phyloP scores from a whole-genome alignment of 2,888 invertebrate genomes.

The Pegoplata infirma region DNA sequence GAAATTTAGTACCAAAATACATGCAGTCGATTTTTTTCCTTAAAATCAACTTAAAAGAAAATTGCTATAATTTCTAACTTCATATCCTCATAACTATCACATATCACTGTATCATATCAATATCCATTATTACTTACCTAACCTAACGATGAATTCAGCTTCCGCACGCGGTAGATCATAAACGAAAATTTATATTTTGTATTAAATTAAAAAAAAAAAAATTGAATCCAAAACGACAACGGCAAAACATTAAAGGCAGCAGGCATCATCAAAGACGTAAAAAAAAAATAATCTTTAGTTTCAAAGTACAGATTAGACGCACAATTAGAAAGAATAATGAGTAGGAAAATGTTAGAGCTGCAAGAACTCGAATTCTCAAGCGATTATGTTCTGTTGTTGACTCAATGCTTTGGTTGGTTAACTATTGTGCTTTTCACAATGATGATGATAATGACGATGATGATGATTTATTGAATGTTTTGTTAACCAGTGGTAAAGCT shows the following conservation, averaged over 20 bases:
- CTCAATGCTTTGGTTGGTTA: neutral
- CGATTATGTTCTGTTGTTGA: constrained; percentile 23
- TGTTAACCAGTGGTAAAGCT: constrained; percentile 35
- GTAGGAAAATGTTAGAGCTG: constrained; percentile 51
- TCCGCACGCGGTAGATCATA: constrained; percentile 43
- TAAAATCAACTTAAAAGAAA: too few species aligned
- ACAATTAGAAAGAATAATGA: constrained; percentile 65
- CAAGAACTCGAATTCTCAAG: constrained; percentile 50
- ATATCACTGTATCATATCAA: neutral
- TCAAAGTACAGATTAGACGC: constrained; percentile 64
- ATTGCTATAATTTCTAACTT: too few species aligned
- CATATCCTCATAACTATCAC: too few species aligned
- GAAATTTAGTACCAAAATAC: too few species aligned
- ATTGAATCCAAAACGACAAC: too few species aligned
- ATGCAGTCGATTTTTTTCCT: too few species aligned
- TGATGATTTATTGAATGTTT: constrained; percentile 23
- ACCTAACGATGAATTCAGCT: constrained; percentile 15
- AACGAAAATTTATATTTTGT: constrained; percentile 39
- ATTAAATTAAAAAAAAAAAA: too few species aligned
- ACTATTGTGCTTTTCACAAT: constrained; percentile 10
- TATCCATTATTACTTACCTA: neutral
- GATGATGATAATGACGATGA: neutral
- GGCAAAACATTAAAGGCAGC: constrained; percentile 53
- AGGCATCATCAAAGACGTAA: constrained; percentile 33
- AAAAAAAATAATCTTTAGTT: constrained; percentile 55